Conservation (phyloP, 2,113 vertebrate species). For the Psilopsiagon aymara region DNA sequence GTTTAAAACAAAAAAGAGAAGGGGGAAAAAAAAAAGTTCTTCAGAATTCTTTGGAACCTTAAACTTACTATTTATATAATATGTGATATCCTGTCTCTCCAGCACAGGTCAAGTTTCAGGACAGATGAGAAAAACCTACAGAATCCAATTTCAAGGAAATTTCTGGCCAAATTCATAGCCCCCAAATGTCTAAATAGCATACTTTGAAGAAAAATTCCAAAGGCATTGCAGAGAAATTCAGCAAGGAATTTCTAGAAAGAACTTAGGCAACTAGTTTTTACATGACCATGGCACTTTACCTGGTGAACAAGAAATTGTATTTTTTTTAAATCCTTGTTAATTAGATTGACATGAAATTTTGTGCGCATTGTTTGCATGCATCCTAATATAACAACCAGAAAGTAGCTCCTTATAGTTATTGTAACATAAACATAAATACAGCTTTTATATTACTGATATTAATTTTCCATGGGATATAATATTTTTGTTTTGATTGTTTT, state of each 20-base stretch:
- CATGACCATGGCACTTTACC: not conserved
- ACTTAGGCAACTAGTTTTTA: not conserved
- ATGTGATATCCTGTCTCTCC: not conserved
- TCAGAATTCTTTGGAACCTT: not conserved
- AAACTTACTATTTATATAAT: not conserved
- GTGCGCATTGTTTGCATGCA: not conserved
- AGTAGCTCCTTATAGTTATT: fast-evolving
- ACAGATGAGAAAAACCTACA: not conserved
- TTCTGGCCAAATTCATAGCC: not conserved
- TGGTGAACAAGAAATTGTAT: not conserved
- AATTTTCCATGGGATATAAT: not conserved
- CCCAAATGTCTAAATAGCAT: not conserved
- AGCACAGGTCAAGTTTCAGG: not conserved
- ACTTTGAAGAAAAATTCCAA: not conserved
- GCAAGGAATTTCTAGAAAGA: not conserved
- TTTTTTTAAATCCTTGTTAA: not conserved
- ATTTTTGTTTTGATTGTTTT: not conserved
- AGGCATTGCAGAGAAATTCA: not conserved
- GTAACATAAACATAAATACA: not conserved
- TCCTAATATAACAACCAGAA: not conserved
- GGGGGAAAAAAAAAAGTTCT: fast-evolving
- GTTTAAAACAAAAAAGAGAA: not conserved
- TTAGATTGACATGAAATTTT: not conserved
- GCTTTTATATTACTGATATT: not conserved
- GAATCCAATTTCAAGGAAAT: not conserved